A percentile compares a stretch with the other conserved stretches of the same genome.
phyloP scores from a whole-genome alignment of 1,140 invertebrate genomes.

The Venustaconcha ellipsiformis region DNA sequence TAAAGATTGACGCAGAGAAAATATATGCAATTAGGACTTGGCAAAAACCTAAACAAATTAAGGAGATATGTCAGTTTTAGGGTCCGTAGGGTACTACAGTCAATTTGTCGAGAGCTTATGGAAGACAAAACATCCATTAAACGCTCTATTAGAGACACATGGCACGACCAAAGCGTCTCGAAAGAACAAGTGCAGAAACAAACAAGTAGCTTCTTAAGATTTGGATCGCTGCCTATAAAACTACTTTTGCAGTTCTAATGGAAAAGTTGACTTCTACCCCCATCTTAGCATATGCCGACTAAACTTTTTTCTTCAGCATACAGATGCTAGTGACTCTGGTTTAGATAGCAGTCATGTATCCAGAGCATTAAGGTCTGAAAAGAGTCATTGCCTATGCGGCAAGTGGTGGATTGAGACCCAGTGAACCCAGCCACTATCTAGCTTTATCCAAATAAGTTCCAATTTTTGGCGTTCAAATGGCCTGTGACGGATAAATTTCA shows the following conservation, averaged over 20 bases:
- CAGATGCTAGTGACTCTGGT: constrained; percentile 35
- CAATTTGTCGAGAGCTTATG: constrained; percentile 13
- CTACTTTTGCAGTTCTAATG: too few relatives aligned
- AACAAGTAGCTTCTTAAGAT: too few relatives aligned
- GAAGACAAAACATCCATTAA: constrained; percentile 4
- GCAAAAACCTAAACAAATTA: constrained; percentile 4
- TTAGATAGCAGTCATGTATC: constrained; percentile 51
- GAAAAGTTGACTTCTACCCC: too few relatives aligned
- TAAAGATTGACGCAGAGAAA: constrained; percentile 1
- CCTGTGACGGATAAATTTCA: too few relatives aligned
- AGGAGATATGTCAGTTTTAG: constrained; percentile 3
- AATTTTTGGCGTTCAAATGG: too few relatives aligned
- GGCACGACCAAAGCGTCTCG: too few relatives aligned
- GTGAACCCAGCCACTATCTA: too few relatives aligned
- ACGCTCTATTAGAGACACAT: neutral
- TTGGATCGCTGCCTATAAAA: too few relatives aligned
- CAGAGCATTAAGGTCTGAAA: constrained; percentile 38
- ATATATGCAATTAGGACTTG: neutral
- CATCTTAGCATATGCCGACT: constrained; percentile 16
- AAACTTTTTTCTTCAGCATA: constrained; percentile 35
- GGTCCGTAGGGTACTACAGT: constrained; percentile 6
- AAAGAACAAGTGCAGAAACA: too few relatives aligned
- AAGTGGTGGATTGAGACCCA: constrained; percentile 15
- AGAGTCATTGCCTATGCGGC: constrained; percentile 34
- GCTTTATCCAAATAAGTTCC: too few relatives aligned